phyloP scores from a whole-genome alignment of 2,888 invertebrate genomes.

The Drosophila pseudotalamancana region DNA sequence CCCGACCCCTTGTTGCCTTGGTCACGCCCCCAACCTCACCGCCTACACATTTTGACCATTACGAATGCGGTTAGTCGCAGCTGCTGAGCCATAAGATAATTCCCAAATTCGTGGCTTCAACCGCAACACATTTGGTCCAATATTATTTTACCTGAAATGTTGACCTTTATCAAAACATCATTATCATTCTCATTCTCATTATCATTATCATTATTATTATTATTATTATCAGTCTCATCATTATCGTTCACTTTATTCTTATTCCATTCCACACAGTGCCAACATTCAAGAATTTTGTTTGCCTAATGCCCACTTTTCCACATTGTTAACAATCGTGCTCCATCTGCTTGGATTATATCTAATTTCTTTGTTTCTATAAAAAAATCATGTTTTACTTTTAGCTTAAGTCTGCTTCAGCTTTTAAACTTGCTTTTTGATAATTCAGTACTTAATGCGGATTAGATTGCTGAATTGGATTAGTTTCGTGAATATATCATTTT shows the following conservation, averaged over 20 bases:
- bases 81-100: conserved; percentile 11
- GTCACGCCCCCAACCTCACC: neutral
- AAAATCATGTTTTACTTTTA: neutral
- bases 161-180: conserved; percentile 4
- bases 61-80: too few relatives aligned
- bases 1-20: neutral
- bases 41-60: too few relatives aligned
- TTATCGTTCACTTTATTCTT: neutral
- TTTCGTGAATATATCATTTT: too few relatives aligned
- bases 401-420: conserved; percentile 3
- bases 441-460: neutral
- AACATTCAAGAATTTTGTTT: conserved; percentile 27
- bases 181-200: too few relatives aligned
- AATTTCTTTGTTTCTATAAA: neutral
- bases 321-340: conserved; percentile 10
- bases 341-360: neutral
- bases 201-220: neutral
- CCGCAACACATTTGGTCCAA: neutral
- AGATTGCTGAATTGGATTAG: too few relatives aligned
- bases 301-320: conserved; percentile 12
- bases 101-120: neutral
- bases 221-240: neutral
- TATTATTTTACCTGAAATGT: conserved; percentile 7
- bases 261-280: neutral
- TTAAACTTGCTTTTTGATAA: neutral